Percentiles rank a stretch among this genome's conserved stretches.
These are phyloP conservation scores for Oryzias melastigma DNA, from an alignment of 2,113 vertebrate genomes.

Conservation along the genomic window DNA sequence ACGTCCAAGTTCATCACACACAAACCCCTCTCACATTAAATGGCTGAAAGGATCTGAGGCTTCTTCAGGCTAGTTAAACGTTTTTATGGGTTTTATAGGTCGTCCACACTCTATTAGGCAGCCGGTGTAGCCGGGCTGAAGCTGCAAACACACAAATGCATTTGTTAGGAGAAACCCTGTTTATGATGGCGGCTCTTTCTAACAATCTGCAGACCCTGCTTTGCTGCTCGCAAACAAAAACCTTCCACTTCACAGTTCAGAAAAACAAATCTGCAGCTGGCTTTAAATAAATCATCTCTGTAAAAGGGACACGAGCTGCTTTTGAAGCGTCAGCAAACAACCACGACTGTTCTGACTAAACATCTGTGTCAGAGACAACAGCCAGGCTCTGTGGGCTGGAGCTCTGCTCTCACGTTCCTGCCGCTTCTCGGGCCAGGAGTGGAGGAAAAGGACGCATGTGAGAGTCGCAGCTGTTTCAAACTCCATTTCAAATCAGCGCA, in stretches of 20 bases:
- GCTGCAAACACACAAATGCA: constrained; percentile 32
- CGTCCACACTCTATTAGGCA: constrained; percentile 37
- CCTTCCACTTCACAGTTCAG: constrained; percentile 28
- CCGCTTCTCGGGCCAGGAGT: neutral
- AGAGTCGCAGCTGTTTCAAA: constrained; percentile 42
- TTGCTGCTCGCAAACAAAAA: constrained; percentile 15
- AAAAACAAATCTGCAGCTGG: constrained; percentile 34
- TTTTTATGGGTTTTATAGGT: constrained; percentile 29
- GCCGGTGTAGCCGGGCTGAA: constrained; percentile 20
- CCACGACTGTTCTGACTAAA: constrained; percentile 11
- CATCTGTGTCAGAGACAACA: constrained; percentile 11
- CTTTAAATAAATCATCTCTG: constrained; percentile 54
- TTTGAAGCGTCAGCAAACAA: constrained; percentile 43
- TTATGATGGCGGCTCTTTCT: constrained; percentile 48
- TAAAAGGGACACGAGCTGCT: constrained; percentile 22
- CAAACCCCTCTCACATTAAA: constrained; percentile 31
- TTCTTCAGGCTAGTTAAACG: constrained; percentile 11
- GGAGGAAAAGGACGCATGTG: constrained; percentile 22
- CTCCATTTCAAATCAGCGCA: constrained; percentile 43
- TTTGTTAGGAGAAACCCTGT: constrained; percentile 29
- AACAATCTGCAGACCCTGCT: constrained; percentile 36
- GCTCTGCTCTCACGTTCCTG: neutral
- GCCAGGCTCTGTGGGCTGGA: constrained; percentile 5
- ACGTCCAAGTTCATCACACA: constrained; percentile 27
- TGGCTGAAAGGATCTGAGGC: constrained; percentile 22